Evolutionary conservation across 2,113 vertebrate species (phyloP), one percentile per base, ranked within the genome.

Genomic region (Benthochromis sp.): DNA sequence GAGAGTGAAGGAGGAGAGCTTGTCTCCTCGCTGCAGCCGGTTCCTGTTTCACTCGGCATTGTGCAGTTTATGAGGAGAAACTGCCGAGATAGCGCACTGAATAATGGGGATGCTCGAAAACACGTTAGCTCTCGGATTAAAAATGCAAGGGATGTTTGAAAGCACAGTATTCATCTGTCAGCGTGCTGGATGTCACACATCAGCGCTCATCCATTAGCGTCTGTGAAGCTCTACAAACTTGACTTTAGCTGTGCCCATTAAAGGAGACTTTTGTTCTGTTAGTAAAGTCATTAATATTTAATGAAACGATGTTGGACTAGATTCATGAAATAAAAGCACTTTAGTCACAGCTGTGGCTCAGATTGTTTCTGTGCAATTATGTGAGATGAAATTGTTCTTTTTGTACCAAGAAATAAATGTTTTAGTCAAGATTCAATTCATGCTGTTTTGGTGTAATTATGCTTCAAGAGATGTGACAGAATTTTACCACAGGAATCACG

Each of bases 251-350:
- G 50, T 50, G 83, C 43, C 24, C 19, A 73, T 86, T 83, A 45
- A 45, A 50, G 47, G 24, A 11, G 8, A 87, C 73, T 73, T 80
- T 79, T 92, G 27, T 83, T 85, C 47, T 85, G 79, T 90, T 87
- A 82, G 93, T 55, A 12, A n/a, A 61, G 38, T 63, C 81, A 85
- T 89, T 84, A 3, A 88, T 76, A 81, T 87, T 90, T 84, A 50
- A 78, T 52, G 61, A 88, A 82, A 53, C 73, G 4, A 73, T 91
- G 82, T 85, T 89, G 40, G 66, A 88, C 81, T 78, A 61, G n/a
- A 90, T 81, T 78, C 40, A 43, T 71, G 13, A 91, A 94, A 94
- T 94, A 94, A 94, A 94, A 83, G 82, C 83, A 85, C 83, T 82
- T 89, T 27, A 84, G 84, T 90, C 85, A 84, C 57, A 89, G 24